A percentile compares a stretch with the other conserved stretches of the same genome.
These are phyloP conservation scores for Holacanthella duospinosa DNA, from an alignment of 2,888 invertebrate species.

Conservation along the genomic window DNA sequence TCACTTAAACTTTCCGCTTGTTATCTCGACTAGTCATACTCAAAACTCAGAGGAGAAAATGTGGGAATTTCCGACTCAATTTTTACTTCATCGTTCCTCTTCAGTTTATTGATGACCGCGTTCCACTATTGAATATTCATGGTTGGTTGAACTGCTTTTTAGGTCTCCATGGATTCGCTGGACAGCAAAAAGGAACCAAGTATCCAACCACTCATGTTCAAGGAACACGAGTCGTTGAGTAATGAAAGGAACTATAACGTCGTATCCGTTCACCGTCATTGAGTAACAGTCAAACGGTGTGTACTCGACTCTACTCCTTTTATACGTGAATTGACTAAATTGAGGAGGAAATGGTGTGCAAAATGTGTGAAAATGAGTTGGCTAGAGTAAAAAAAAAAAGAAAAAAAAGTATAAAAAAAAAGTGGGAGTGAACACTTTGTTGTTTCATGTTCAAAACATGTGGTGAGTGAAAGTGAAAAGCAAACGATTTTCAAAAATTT, in stretches of 20 bases:
- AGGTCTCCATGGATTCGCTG: background rate
- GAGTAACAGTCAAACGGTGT: background rate
- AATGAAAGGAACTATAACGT: background rate
- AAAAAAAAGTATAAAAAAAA: too few relatives aligned
- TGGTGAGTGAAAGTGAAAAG: too few relatives aligned
- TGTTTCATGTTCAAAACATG: too few relatives aligned
- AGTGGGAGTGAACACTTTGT: too few relatives aligned
- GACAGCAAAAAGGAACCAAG: too few relatives aligned
- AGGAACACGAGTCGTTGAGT: background rate
- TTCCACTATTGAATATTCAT: background rate
- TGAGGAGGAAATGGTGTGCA: conserved; percentile 18
- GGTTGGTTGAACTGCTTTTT: background rate
- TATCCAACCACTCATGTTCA: too few relatives aligned
- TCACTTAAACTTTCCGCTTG: background rate
- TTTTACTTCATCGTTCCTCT: conserved; percentile 1
- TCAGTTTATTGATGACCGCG: background rate
- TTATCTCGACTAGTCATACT: background rate
- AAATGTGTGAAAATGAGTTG: conserved; percentile 17
- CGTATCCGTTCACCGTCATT: background rate
- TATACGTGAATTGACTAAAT: background rate
- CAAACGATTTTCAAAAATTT: too few relatives aligned
- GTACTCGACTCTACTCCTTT: background rate
- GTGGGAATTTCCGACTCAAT: background rate
- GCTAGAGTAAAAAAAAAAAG: background rate
- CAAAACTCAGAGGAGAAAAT: background rate